A percentile compares a stretch with the other conserved stretches of the same genome.
Evolutionary conservation across 2,888 invertebrate genomes (phyloP).

Genomic region (Apoda limacodes): DNA sequence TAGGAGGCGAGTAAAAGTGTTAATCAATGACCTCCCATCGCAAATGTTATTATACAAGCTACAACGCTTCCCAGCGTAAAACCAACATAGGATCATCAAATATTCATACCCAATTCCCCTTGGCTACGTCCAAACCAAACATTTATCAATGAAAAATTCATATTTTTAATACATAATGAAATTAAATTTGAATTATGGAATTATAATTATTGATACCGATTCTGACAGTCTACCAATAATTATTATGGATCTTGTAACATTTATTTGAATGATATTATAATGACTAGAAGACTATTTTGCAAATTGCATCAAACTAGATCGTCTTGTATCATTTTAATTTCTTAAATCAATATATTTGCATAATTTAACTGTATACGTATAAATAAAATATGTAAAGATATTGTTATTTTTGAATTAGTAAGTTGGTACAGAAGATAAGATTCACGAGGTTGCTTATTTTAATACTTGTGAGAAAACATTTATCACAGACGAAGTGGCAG

Average conservation of each 20-base stretch:
- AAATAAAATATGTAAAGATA: no score
- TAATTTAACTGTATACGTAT: no score
- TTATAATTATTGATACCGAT: constrained; percentile 62
- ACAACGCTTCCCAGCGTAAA: constrained; percentile 52
- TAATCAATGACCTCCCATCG: constrained; percentile 21
- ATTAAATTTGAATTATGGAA: constrained; percentile 34
- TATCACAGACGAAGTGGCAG: constrained; percentile 31
- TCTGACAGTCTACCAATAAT: no score
- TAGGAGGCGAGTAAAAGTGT: constrained; percentile 23
- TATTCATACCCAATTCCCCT: constrained; percentile 47
- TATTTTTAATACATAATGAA: constrained; percentile 30
- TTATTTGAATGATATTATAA: no score
- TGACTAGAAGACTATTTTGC: constrained; percentile 51
- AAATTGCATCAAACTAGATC: constrained; percentile 40
- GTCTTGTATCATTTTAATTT: no score
- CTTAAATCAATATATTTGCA: no score
- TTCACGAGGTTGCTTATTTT: no score
- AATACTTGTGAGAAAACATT: constrained; percentile 51
- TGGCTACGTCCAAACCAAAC: constrained; percentile 36
- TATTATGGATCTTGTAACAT: no score
- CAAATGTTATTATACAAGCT: constrained; percentile 41
- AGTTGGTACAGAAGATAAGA: no score
- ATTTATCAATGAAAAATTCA: constrained; percentile 27
- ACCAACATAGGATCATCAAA: constrained; percentile 49
- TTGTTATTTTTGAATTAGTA: no score